These are phyloP conservation scores for Anguilla pacifica DNA, from an alignment of 2,797 vertebrate genomes.

Conservation along the genomic window DNA sequence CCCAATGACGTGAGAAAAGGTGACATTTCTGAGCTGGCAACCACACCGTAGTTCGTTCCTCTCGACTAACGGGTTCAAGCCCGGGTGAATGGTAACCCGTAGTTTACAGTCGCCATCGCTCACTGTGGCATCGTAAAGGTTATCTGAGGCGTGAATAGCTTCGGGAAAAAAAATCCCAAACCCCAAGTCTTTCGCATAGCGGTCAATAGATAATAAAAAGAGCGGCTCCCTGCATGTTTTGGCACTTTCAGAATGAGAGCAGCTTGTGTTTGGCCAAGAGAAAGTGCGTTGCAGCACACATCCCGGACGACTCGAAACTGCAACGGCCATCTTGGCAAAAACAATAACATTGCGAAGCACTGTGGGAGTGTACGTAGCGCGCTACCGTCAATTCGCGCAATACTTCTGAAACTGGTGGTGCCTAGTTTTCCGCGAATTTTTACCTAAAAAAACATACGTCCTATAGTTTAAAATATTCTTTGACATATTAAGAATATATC, in stretches of 20 bases:
- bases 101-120: constrained; percentile 68
- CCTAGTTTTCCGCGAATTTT: too few relatives aligned
- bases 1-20: constrained; percentile 52
- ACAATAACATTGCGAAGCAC: constrained; percentile 57
- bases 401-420: background rate
- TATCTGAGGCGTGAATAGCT: constrained; percentile 55
- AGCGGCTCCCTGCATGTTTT: constrained; percentile 60
- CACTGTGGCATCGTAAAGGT: constrained; percentile 70
- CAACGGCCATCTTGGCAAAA: constrained; percentile 53
- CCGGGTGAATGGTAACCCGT: constrained; percentile 67
- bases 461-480: too few relatives aligned
- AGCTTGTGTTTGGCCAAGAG: background rate
- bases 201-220: constrained; percentile 60
- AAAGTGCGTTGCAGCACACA: constrained; percentile 32
- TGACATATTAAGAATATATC: too few relatives aligned
- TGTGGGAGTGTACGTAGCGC: constrained; percentile 49
- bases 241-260: background rate
- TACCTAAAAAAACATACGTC: too few relatives aligned
- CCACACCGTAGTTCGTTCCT: constrained; percentile 56
- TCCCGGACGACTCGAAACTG: constrained; percentile 20
- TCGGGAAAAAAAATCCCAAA: constrained; percentile 66
- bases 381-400: background rate
- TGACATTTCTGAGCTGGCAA: constrained; percentile 42
- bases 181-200: constrained; percentile 67
- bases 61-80: constrained; percentile 65